These are phyloP conservation scores for Labeo rohita DNA, from an alignment of 2,113 vertebrate genomes.

Conservation along the genomic window DNA sequence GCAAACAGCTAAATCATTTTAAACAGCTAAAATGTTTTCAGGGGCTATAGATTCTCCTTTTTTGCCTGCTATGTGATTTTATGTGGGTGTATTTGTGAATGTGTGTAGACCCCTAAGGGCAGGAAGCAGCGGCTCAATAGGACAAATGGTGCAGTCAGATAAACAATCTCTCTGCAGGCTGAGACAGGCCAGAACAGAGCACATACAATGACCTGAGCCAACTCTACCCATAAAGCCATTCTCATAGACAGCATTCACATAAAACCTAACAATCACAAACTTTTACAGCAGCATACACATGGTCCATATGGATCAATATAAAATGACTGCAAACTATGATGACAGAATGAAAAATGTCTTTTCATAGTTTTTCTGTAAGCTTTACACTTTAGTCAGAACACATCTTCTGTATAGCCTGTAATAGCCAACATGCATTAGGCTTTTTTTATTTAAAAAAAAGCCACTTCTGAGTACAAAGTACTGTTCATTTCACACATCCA, in stretches of 20 bases:
- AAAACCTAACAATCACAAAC: neutral
- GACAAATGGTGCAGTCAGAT: conserved; percentile 29
- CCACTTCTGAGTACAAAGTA: neutral
- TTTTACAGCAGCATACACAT: neutral
- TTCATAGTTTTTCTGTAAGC: neutral
- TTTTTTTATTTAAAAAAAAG: neutral
- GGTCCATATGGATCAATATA: neutral
- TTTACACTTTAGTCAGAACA: neutral
- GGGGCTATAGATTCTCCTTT: neutral
- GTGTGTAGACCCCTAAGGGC: conserved; percentile 7
- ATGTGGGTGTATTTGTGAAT: conserved; percentile 12
- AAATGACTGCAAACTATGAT: neutral
- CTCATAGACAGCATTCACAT: neutral
- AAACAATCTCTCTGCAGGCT: conserved; percentile 38
- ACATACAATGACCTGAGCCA: conserved; percentile 24
- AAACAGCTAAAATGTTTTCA: neutral
- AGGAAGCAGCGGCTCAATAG: conserved; percentile 51
- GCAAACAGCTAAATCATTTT: neutral
- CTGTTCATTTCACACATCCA: conserved; percentile 10
- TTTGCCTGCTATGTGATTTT: neutral
- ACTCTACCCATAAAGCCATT: conserved; percentile 3
- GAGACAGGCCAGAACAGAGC: conserved; percentile 6
- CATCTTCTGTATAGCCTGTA: neutral
- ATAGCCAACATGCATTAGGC: neutral
- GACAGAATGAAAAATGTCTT: neutral